These are phyloP conservation scores for Gadus chalcogrammus DNA, from an alignment of 2,113 vertebrate species.

Conservation along the genomic window DNA sequence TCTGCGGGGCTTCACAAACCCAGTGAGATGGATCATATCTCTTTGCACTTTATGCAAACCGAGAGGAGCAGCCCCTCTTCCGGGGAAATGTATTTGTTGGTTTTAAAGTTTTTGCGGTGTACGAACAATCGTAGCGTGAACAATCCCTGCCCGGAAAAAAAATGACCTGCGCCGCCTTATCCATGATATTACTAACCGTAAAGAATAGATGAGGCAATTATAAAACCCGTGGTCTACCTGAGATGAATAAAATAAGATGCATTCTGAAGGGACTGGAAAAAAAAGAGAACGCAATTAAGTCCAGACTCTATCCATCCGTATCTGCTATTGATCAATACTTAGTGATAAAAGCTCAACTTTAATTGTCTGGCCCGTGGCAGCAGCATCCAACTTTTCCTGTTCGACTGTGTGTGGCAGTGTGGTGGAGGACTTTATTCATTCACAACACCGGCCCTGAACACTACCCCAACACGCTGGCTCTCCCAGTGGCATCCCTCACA, in stretches of 20 bases:
- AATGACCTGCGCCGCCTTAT: no score
- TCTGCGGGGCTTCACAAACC: no score
- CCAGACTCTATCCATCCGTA: conserved; percentile 54
- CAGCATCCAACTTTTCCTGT: conserved; percentile 52
- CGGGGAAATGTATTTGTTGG: no score
- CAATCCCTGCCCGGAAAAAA: no score
- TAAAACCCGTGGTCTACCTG: no score
- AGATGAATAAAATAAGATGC: conserved; percentile 29
- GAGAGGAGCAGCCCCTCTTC: no score
- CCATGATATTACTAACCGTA: no score
- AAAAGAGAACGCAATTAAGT: conserved; percentile 64
- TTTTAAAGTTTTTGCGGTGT: no score
- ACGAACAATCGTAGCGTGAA: no score
- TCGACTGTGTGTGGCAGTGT: conserved; percentile 43
- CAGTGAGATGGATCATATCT: no score
- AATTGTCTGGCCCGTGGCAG: conserved; percentile 60
- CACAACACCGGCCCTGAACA: conserved; percentile 3
- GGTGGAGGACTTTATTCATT: conserved; percentile 29
- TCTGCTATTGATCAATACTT: conserved; percentile 62
- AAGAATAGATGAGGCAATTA: no score
- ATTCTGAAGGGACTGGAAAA: conserved; percentile 49
- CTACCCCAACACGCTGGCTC: conserved; percentile 13
- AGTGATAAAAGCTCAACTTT: conserved; percentile 61
- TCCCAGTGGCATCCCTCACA: conserved; percentile 35
- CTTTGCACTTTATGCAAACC: no score